Percentiles rank a stretch among this genome's conserved stretches.
Evolutionary conservation across 2,888 invertebrate species (phyloP).

Genomic region (Drosophila borborema): DNA sequence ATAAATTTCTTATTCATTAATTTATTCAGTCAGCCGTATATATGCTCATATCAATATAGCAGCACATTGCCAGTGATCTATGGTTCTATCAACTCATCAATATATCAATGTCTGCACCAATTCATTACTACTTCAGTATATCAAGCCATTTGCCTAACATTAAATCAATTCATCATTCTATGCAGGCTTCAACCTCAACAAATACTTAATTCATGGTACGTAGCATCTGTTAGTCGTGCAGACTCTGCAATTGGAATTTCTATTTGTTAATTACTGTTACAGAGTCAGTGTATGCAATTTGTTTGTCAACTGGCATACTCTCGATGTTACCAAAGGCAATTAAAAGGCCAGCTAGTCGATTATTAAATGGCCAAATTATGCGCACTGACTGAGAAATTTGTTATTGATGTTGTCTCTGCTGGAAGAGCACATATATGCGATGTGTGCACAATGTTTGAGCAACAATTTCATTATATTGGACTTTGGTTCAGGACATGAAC

Average conservation of each 20-base stretch:
- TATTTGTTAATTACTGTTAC: conserved; percentile 39
- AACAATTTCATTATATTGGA: conserved; percentile 53
- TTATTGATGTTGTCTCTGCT: conserved; percentile 45
- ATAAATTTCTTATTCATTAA: neutral
- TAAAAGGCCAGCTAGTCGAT: conserved; percentile 55
- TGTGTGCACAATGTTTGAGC: conserved; percentile 40
- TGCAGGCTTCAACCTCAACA: neutral
- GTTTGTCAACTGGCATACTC: conserved; percentile 30
- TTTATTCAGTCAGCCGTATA: neutral
- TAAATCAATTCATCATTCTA: neutral
- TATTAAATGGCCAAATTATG: conserved; percentile 67
- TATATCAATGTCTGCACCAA: neutral
- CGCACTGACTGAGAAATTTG: conserved; percentile 57
- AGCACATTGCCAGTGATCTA: neutral
- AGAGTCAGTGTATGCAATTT: conserved; percentile 37
- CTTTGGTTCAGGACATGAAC: conserved; percentile 15
- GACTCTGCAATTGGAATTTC: neutral
- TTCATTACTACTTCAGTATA: neutral
- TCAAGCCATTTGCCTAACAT: neutral
- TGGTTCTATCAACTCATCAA: neutral
- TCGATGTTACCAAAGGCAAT: conserved; percentile 48
- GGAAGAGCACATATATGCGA: conserved; percentile 11
- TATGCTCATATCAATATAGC: neutral
- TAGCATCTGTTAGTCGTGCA: neutral
- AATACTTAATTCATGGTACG: neutral